Base-by-base conservation (phyloP, 2,113 vertebrate genomes). In the Marmota monax region DNA sequence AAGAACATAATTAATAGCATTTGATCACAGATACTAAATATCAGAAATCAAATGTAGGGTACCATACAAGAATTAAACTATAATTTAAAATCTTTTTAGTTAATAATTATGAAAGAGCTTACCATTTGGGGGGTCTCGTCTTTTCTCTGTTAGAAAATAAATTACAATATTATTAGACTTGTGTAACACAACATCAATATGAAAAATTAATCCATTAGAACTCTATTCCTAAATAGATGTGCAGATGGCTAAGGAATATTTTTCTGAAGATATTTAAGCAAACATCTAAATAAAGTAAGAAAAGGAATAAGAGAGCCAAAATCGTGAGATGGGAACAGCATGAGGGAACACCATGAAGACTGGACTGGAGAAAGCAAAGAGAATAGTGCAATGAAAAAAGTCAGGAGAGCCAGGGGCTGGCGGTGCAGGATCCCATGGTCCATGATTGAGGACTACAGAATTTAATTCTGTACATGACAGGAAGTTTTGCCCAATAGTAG, bases 81-180 rank as follows among this genome's bases (percentile, higher is more conserved):
- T 58, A 92, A 88, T 29, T 32, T 79, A 94, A 95, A 92, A 82
- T 90, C 11, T 45, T 92, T 84, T 84, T 82, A 34, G 73, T 92
- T 8, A 87, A 80, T 94, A 95, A 92, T 79, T 83, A 94, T 78
- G 6, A 82, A 96, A 96, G n/a, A 61, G 12, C 98, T 98, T 98
- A 98, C 98, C 98, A 95, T 98, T 98, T 92, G 96, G 97, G 34
- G 97, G 96, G 18, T 98, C 97, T 94, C 97, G 96, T 94, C 97
- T 97, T 97, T 97, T 98, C 76, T 98, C 97, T 98, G 97, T 98
- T 91, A 89, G 86, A 95, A 97, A 97, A 95, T 83, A 97, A 97
- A 97, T 95, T 73, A 61, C 82, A 92, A 96, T 45, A 69, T 95
- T 86, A 92, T 97, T 94, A 98, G 88, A 84, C 18, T 84, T 76